Percentiles rank a stretch among this genome's conserved stretches.
These are phyloP conservation scores for Speoplatyrhinus poulsoni DNA, from an alignment of 2,113 vertebrate genomes.

Conservation along the genomic window DNA sequence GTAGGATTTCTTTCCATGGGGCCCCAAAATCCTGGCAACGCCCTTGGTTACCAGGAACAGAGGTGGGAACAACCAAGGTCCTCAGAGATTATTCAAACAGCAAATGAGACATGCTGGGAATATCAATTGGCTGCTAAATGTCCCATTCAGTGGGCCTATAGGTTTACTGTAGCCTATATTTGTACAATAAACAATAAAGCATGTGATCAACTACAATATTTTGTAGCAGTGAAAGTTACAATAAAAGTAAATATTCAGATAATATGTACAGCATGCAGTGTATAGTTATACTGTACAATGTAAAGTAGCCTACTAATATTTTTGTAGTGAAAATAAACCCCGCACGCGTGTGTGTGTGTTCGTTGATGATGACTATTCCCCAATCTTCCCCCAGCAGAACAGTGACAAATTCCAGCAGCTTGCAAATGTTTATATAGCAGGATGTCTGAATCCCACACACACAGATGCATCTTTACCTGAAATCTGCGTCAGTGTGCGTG, in stretches of 20 bases:
- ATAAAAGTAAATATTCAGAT: not conserved
- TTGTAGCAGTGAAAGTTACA: not conserved
- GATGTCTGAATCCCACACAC: slow-evolving; percentile 37
- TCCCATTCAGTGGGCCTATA: not conserved
- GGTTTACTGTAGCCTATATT: not conserved
- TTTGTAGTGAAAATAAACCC: not conserved
- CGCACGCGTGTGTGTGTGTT: not conserved
- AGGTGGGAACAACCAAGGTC: slow-evolving; percentile 28
- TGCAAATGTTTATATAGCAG: slow-evolving; percentile 35
- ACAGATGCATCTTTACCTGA: slow-evolving; percentile 11
- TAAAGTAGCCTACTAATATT: not conserved
- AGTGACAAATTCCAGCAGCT: slow-evolving; percentile 55
- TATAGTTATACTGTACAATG: too few species aligned
- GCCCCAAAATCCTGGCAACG: too few species aligned
- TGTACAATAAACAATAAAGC: not conserved
- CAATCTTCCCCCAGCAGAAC: slow-evolving; percentile 13
- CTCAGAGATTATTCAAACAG: slow-evolving; percentile 33
- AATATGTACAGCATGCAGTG: too few species aligned
- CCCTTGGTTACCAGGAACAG: slow-evolving; percentile 46
- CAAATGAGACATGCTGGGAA: slow-evolving; percentile 37
- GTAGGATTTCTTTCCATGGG: too few species aligned
- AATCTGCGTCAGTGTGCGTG: not conserved
- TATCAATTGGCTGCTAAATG: not conserved
- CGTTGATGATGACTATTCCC: not conserved
- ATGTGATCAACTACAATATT: not conserved